phyloP scores from a whole-genome alignment of 2,888 invertebrate genomes.

The Tryphoninae sp. region DNA sequence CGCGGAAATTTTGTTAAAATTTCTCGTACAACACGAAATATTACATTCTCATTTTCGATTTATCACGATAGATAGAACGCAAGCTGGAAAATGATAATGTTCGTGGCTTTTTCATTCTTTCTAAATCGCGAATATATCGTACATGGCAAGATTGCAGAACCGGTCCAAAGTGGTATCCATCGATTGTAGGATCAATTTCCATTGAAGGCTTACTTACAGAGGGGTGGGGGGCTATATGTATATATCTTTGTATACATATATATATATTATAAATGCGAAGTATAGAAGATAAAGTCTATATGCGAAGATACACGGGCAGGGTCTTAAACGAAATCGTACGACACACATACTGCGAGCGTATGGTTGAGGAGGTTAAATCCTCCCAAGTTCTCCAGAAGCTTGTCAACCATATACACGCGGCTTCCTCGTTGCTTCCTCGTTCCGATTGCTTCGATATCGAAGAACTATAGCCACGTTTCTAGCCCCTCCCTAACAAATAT shows the following conservation, averaged over 20 bases:
- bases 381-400: constrained; percentile 28
- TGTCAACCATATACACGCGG: constrained; percentile 17
- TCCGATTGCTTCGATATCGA: not conserved
- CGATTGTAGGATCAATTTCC: constrained; percentile 29
- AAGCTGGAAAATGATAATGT: too few relatives aligned
- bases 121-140: too few relatives aligned
- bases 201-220: constrained; percentile 32
- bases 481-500: too few relatives aligned
- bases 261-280: not conserved
- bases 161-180: constrained; percentile 27
- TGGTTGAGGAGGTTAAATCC: constrained; percentile 26
- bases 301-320: not conserved
- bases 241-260: not conserved
- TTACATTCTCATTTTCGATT: too few relatives aligned
- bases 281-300: constrained; percentile 2
- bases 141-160: not conserved
- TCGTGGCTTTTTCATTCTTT: too few relatives aligned
- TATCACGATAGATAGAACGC: too few relatives aligned
- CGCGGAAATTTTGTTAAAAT: too few relatives aligned
- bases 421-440: not conserved
- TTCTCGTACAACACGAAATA: too few relatives aligned
- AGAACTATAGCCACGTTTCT: too few relatives aligned
- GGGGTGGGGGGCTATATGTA: not conserved
- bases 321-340: constrained; percentile 8
- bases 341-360: constrained; percentile 21